Percentiles rank a stretch among this genome's conserved stretches.
phyloP scores from a whole-genome alignment of 2,888 invertebrate genomes.

The Hyalella azteca region DNA sequence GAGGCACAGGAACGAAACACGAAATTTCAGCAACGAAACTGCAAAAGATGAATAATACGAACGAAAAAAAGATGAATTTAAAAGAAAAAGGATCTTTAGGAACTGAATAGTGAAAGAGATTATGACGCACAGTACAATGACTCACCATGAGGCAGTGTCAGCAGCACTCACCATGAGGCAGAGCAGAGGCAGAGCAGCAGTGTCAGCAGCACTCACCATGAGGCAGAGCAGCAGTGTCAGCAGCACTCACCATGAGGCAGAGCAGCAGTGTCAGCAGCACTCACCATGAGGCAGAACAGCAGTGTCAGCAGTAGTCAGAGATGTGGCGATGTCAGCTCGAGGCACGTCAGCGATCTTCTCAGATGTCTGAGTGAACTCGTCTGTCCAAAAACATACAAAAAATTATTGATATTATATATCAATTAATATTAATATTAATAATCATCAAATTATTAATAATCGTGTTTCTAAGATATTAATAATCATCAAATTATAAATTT shows the following conservation, averaged over 20 bases:
- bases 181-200: not conserved
- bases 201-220: not conserved
- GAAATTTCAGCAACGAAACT: too few species aligned
- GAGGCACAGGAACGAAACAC: too few species aligned
- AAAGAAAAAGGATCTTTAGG: too few species aligned
- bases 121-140: too few species aligned
- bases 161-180: not conserved
- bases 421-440: too few species aligned
- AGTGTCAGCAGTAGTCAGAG: conserved; percentile 1
- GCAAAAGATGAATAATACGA: too few species aligned
- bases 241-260: not conserved
- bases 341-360: conserved; percentile 55
- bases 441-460: too few species aligned
- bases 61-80: too few species aligned
- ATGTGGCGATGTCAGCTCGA: conserved; percentile 26
- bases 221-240: not conserved
- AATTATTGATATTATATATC: not conserved
- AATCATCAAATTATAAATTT: too few species aligned
- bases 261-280: not conserved
- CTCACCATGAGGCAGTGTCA: not conserved
- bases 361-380: conserved; percentile 57
- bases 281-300: conserved; percentile 1
- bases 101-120: too few species aligned
- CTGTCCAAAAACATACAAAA: conserved; percentile 36
- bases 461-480: too few species aligned